A percentile compares a stretch with the other conserved stretches of the same genome.
Evolutionary conservation across 30 jellyfish, hydroid and myxozoan genomes (phyloP).

Genomic region (Aurelia sp.): DNA sequence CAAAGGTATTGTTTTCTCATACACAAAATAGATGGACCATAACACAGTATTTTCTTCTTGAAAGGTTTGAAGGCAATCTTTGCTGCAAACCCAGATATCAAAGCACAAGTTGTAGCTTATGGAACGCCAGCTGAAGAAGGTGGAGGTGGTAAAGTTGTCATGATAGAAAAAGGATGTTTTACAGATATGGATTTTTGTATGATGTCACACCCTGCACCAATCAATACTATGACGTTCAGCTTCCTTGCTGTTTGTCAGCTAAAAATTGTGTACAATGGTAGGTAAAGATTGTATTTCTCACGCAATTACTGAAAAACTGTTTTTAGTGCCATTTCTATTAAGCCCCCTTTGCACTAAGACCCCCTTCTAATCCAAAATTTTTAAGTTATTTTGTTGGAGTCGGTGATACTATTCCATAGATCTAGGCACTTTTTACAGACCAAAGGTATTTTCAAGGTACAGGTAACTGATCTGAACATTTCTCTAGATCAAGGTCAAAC

Average conservation of each 20-base stretch:
- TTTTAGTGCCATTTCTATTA: no score
- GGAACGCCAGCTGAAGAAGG: slow-evolving; percentile 99
- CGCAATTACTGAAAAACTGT: no score
- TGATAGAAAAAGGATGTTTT: slow-evolving; percentile 79
- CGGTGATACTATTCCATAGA: no score
- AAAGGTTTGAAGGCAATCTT: slow-evolving; percentile 82
- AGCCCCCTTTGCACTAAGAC: no score
- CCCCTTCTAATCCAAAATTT: no score
- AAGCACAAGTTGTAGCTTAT: slow-evolving; percentile 75
- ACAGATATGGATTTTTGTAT: slow-evolving; percentile 85
- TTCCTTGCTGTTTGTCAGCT: slow-evolving; percentile 58
- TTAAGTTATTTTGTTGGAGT: no score
- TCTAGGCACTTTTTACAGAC: no score
- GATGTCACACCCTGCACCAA: slow-evolving; percentile 91
- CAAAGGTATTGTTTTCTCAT: no score
- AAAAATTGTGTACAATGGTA: slow-evolving; percentile 59
- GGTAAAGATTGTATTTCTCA: not conserved
- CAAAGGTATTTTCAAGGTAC: no score
- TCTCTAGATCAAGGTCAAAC: no score
- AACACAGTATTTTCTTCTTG: not conserved
- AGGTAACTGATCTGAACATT: no score
- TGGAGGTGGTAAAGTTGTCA: slow-evolving; percentile 86
- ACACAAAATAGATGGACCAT: no score
- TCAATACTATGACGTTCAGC: slow-evolving; percentile 38
- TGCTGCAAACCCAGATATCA: slow-evolving; percentile 39